Conservation (phyloP, 2,797 vertebrate genomes). For the Syngnathus acus region DNA sequence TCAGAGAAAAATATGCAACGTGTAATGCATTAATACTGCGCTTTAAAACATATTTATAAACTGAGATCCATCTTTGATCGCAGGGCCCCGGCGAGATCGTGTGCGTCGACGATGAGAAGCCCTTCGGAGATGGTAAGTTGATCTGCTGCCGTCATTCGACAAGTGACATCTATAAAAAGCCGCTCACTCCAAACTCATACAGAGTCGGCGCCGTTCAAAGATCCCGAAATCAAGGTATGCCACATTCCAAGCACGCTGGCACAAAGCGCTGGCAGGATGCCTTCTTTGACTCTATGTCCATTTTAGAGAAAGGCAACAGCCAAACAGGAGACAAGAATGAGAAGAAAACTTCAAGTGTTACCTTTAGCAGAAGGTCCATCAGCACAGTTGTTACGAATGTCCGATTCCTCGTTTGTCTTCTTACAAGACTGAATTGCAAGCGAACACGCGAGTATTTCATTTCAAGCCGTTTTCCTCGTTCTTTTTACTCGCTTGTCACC, state of each 20-base stretch:
- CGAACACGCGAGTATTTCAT: not conserved
- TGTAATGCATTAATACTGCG: no score
- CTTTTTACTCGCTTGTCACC: not conserved
- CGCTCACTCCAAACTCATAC: slow-evolving; percentile 19
- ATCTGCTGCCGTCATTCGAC: not conserved
- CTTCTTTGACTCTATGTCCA: slow-evolving; percentile 7
- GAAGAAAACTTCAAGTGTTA: slow-evolving; percentile 37
- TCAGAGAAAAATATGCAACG: no score
- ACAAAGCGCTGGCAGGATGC: not conserved
- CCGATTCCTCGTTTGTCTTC: not conserved
- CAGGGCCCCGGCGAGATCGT: slow-evolving; percentile 34
- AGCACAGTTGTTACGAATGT: not conserved
- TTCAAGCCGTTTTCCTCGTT: not conserved
- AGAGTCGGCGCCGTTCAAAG: slow-evolving; percentile 75
- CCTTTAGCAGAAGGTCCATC: not conserved
- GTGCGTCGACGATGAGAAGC: slow-evolving; percentile 27
- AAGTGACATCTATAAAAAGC: not conserved
- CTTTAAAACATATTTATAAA: not conserved
- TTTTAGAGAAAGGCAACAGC: slow-evolving; percentile 37
- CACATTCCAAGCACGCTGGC: not conserved
- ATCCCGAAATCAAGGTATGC: slow-evolving; percentile 62
- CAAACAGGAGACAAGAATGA: slow-evolving; percentile 39
- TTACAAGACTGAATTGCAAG: not conserved
- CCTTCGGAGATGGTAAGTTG: slow-evolving; percentile 66
- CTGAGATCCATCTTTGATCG: slow-evolving; percentile 6